Evolutionary conservation across 2,797 vertebrate species (phyloP), one percentile per base, ranked within the genome.

Genomic region (Pangasius mekongensis): DNA sequence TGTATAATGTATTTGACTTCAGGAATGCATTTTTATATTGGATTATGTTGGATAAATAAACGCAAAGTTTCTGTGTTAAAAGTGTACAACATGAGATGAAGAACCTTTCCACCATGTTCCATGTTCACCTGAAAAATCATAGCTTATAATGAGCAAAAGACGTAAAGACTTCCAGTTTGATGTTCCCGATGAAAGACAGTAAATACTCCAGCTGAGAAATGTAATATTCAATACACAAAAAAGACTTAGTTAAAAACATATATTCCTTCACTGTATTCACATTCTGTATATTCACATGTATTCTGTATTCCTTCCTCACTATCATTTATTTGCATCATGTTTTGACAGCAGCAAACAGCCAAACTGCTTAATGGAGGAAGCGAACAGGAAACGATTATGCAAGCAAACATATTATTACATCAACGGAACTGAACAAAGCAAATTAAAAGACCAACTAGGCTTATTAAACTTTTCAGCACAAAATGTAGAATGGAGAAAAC

Each of bases 401-500:
- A 58, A 80, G 54, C 52, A 56, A n/a, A n/a, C 9, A 8, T n/a
- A 76, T 49, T 58, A 58, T 58, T 56, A 47, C 39, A 47, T 30
- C n/a, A 78, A 20, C 56, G 16, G 30, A 78, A 54, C n/a, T 5
- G 27, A 78, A 56, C 16, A 78, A 54, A 78, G 27, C 76, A 54
- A 78, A 56, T 54, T 20, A 33, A 78, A 78, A 56, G n/a, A 3
- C 7, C 14, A 56, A 4, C 18, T 20, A 56, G 16, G 8, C 52
- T 78, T 33, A 78, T 78, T 52, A 52, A n/a, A 54, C 47, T 52
- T 77, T 54, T 54, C 47, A 76, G 67, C 36, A 43, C 9, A 73
- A 24, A 18, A 77, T 77, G 74, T 30, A n/a, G 43, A 52, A 27
- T 76, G 24, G 71, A 74, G 43, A 76, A 76, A 76, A 49, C 73